Percentiles rank a stretch among this genome's conserved stretches.
Conservation (phyloP, 2,113 vertebrate genomes). For the Dasyornis broadbenti region DNA sequence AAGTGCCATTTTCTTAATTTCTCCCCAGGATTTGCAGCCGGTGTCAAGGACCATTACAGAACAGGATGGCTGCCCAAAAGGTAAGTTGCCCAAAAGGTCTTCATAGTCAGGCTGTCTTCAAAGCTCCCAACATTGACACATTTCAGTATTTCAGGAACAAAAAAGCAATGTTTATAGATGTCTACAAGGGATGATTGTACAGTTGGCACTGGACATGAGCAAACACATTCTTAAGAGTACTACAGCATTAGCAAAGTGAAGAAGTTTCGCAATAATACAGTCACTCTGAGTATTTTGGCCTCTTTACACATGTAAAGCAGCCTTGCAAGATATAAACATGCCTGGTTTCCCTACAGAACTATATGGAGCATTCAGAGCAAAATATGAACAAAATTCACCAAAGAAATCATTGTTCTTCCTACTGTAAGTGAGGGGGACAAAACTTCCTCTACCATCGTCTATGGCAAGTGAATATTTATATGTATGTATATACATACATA, state of each 20-base stretch:
- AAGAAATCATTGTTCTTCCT: neutral
- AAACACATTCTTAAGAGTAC: neutral
- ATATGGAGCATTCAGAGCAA: neutral
- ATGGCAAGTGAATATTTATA: neutral
- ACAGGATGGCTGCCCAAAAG: neutral
- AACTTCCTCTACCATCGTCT: neutral
- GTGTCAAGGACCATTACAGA: neutral
- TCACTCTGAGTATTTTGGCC: neutral
- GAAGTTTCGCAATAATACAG: neutral
- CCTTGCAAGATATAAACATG: neutral
- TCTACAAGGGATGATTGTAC: neutral
- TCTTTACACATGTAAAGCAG: neutral
- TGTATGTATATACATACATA: accelerated
- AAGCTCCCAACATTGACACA: neutral
- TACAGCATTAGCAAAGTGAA: neutral
- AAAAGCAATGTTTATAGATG: neutral
- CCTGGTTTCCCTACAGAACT: neutral
- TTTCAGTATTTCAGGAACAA: neutral
- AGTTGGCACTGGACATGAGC: accelerated
- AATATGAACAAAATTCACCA: neutral
- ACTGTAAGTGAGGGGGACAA: neutral
- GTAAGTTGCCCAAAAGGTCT: neutral
- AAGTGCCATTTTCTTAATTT: neutral
- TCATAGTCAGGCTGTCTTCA: no score
- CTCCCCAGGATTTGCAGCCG: neutral